phyloP scores from a whole-genome alignment of 2,113 vertebrate species.

The Lynx canadensis region DNA sequence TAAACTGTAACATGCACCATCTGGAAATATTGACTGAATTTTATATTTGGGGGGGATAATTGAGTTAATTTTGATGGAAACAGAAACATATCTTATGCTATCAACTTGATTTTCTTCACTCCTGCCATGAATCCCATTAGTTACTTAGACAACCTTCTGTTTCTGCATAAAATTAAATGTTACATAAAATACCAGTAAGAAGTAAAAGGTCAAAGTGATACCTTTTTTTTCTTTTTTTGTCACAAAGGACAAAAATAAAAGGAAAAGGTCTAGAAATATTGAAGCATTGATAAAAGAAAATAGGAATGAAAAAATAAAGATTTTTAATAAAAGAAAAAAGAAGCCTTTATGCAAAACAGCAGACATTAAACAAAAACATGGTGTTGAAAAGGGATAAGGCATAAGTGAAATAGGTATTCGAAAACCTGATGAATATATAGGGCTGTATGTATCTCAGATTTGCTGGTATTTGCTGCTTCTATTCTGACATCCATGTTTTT shows the following conservation, averaged over 20 bases:
- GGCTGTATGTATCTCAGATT: background rate
- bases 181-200: conserved; percentile 44
- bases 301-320: background rate
- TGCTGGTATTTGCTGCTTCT: background rate
- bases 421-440: background rate
- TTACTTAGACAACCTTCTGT: conserved; percentile 69
- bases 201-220: conserved; percentile 57
- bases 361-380: background rate
- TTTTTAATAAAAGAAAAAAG: background rate
- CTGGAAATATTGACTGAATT: background rate
- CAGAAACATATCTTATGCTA: conserved; percentile 25
- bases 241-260: conserved; percentile 52
- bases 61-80: conserved; percentile 57
- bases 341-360: background rate
- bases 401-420: background rate
- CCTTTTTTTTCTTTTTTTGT: conserved; percentile 16
- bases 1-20: background rate
- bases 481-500: background rate
- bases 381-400: background rate
- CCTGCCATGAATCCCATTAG: conserved; percentile 46
- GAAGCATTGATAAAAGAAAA: background rate
- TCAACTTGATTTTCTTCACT: conserved; percentile 41
- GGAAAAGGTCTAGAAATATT: background rate
- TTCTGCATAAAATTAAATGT: conserved; percentile 74
- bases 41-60: background rate